Percentiles rank a stretch among this genome's conserved stretches.
These are phyloP conservation scores for Fregetta grallaria DNA, from an alignment of 2,113 vertebrate genomes.

Conservation along the genomic window DNA sequence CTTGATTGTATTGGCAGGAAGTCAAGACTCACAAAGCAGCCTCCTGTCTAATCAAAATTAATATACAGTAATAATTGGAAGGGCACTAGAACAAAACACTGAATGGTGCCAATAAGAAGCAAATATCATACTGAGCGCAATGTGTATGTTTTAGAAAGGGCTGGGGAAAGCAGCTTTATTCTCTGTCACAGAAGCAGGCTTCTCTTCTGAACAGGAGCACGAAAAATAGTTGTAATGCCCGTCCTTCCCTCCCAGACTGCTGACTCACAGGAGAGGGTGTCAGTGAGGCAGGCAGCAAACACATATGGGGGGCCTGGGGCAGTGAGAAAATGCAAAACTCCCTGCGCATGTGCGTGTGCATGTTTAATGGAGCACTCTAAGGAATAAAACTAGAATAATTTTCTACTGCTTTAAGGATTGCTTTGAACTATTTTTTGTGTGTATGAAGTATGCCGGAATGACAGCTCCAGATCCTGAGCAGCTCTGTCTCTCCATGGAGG, in stretches of 20 bases:
- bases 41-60: slow-evolving; percentile 78
- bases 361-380: neutral
- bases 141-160: neutral
- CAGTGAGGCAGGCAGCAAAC: neutral
- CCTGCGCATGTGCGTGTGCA: rapidly evolving
- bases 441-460: rapidly evolving
- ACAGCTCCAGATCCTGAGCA: neutral
- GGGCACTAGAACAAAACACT: slow-evolving; percentile 52
- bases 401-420: neutral
- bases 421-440: neutral
- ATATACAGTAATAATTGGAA: slow-evolving; percentile 74
- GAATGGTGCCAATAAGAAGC: slow-evolving; percentile 50
- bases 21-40: slow-evolving; percentile 71
- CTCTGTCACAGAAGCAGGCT: neutral
- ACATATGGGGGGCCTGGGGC: neutral
- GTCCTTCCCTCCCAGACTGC: neutral
- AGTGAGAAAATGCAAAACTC: neutral
- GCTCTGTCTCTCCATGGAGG: neutral
- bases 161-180: slow-evolving; percentile 1
- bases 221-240: neutral
- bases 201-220: neutral
- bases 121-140: slow-evolving; percentile 43
- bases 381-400: neutral
- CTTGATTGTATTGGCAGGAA: slow-evolving; percentile 73
- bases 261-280: neutral